These are phyloP conservation scores for Empis stercorea DNA, from an alignment of 2,888 invertebrate genomes.

Conservation along the genomic window DNA sequence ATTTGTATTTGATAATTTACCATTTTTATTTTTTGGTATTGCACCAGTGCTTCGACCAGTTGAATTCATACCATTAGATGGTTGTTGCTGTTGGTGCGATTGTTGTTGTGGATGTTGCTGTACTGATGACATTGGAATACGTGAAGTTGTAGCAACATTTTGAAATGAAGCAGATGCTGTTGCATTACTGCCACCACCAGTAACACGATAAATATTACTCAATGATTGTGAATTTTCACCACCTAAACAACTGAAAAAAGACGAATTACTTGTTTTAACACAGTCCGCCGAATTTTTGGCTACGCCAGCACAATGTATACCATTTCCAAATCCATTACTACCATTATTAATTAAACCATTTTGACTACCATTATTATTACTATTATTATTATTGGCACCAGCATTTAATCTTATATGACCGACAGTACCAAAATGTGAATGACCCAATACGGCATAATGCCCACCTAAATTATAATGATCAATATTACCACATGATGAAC, in stretches of 20 bases:
- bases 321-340: not conserved
- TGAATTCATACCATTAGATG: not conserved
- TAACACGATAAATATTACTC: slow-evolving; percentile 33
- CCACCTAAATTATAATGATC: slow-evolving; percentile 38
- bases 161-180: slow-evolving; percentile 5
- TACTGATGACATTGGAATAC: not conserved
- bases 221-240: slow-evolving; percentile 37
- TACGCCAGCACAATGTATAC: slow-evolving; percentile 5
- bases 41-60: slow-evolving; percentile 9
- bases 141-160: not conserved
- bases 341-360: not conserved
- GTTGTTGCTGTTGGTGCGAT: not conserved
- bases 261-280: slow-evolving; percentile 33
- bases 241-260: slow-evolving; percentile 35
- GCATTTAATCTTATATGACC: slow-evolving; percentile 35
- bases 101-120: not conserved
- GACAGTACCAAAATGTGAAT: slow-evolving; percentile 36
- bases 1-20: slow-evolving; percentile 2
- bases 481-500: slow-evolving; percentile 52
- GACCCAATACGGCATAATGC: slow-evolving; percentile 35
- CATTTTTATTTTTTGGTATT: slow-evolving; percentile 11
- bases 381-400: slow-evolving; percentile 9
- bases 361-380: not conserved
- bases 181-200: slow-evolving; percentile 16
- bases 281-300: slow-evolving; percentile 18